A percentile compares a stretch with the other conserved stretches of the same genome.
Evolutionary conservation across 2,797 vertebrate genomes (phyloP).

Genomic region (Bovichtus variegatus): DNA sequence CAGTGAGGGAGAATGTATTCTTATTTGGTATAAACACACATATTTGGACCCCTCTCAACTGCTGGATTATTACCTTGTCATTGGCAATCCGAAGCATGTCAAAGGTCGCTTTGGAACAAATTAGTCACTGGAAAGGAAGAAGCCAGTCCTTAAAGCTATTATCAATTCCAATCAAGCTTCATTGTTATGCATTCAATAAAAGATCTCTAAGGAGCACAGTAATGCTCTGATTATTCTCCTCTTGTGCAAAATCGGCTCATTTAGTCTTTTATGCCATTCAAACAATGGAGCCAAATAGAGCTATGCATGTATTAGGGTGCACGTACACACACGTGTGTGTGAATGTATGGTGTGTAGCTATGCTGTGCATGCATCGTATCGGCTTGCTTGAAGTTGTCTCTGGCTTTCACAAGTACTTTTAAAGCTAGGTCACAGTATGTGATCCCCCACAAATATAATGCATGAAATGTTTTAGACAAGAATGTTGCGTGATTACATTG

Average conservation of each 20-base stretch:
- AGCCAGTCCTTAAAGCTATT: slow-evolving; percentile 77
- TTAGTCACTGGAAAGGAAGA: slow-evolving; percentile 76
- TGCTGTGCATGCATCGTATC: neutral
- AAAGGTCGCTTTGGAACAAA: slow-evolving; percentile 83
- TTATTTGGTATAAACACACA: slow-evolving; percentile 47
- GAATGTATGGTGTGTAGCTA: neutral
- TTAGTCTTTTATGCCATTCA: slow-evolving; percentile 73
- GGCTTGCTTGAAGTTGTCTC: neutral
- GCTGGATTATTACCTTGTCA: slow-evolving; percentile 76
- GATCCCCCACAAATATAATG: neutral
- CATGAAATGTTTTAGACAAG: neutral
- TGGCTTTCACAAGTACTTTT: slow-evolving; percentile 6
- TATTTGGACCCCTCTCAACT: slow-evolving; percentile 57
- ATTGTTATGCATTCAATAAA: slow-evolving; percentile 86
- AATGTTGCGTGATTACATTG: slow-evolving; percentile 17
- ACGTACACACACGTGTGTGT: neutral
- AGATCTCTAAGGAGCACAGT: slow-evolving; percentile 76
- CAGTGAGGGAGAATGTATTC: slow-evolving; percentile 5
- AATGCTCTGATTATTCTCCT: slow-evolving; percentile 82
- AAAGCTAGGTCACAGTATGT: slow-evolving; percentile 1
- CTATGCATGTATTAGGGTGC: neutral
- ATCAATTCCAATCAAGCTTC: slow-evolving; percentile 87
- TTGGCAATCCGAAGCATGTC: slow-evolving; percentile 72
- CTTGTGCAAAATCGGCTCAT: slow-evolving; percentile 78
- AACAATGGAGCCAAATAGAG: slow-evolving; percentile 69